Base-by-base conservation (phyloP, 2,797 vertebrate species). In the Gymnopithys bicolor region DNA sequence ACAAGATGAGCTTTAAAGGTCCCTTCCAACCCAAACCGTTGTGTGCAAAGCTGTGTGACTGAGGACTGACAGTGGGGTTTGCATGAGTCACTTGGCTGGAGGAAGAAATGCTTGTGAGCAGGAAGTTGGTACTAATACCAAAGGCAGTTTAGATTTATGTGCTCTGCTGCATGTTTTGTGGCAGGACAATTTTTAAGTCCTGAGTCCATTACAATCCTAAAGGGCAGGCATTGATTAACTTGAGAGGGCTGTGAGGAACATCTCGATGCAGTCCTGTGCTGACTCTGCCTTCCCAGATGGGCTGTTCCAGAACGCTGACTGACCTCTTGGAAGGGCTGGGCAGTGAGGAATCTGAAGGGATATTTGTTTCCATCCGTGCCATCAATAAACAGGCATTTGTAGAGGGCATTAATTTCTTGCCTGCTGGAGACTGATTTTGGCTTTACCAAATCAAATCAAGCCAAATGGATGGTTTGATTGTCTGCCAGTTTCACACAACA, bases 281-380 rank as follows among this genome's bases (percentile, higher is more conserved):
- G 41, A 5, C 30, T 52, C 10, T 11, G 16, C 55, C 35, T 67
- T 33, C 43, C 10, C 24, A 0, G 2, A 1, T 0, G 28, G 68
- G 37, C 41, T 87, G 0, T 52, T 91, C 60, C 35, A 39, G 39
- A 66, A 46, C 43, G 18, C 67, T 75, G 25, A 9, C n/a, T 28
- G 27, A 30, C 9, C 14, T 67, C 25, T 37, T 74, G 56, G 4
- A 48, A 53, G 60, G 35, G 19, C 15, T 19, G 24, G 25, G 43
- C 37, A 59, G 28, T 39, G n/a, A 51, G 46, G 52, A 59, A 23
- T 52, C 49, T 56, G 53, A 84, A 68, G 33, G 33, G n/a, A 9
- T 70, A 10, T 30, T 63, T 51, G 4, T 73, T 55, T 71, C 53
- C 21, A 35, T 28, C 56, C 4, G 4, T 62, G 74, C 41, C 15